Evolutionary conservation across 2,113 vertebrate species (phyloP), one percentile per base, ranked within the genome.

Genomic region (Melanerpes formicivorus): DNA sequence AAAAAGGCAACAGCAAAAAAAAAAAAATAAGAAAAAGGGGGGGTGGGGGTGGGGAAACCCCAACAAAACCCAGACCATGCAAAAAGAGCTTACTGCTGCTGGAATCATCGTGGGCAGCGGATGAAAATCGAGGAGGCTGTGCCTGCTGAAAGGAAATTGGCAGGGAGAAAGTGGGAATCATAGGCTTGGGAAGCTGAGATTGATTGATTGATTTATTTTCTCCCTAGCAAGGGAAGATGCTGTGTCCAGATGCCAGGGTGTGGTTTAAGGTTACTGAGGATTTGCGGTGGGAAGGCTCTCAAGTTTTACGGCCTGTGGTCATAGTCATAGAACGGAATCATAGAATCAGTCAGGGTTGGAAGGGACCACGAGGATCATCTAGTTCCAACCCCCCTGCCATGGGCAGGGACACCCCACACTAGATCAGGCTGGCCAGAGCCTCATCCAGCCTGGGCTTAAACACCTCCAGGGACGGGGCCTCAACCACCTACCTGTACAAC

Each of bases 81-180:
- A 96, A 94, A 97, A 97, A 93, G 94, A 96, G 94, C 96, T 97
- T 96, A 97, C 56, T 83, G 94, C 86, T 93, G 95, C 82, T 96
- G 96, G 93, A 96, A 95, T 97, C 94, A 88, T 86, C 46, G 72
- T 26, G 26, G 88, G 94, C 90, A 82, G 83, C 18, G 7, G 63
- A 79, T 96, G 97, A 97, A 97, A 98, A 96, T 90, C 1, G 78
- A 97, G 97, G 93, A 90, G 90, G 95, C 90, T 94, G 94, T 9
- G 71, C 89, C 84, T 82, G 82, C 96, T 96, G 96, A 92, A 96
- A 94, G 37, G 59, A 96, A 96, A 92, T 90, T 95, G 95, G 85
- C 79, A 60, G 63, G 82, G 76, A 56, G 54, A 91, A 76, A 90
- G 22, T 3, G 21, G 89, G 89, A 83, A 80, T 48, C 0, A 1